These are phyloP conservation scores for Dromaius novaehollandiae DNA, from an alignment of 2,113 vertebrate species.

Conservation along the genomic window DNA sequence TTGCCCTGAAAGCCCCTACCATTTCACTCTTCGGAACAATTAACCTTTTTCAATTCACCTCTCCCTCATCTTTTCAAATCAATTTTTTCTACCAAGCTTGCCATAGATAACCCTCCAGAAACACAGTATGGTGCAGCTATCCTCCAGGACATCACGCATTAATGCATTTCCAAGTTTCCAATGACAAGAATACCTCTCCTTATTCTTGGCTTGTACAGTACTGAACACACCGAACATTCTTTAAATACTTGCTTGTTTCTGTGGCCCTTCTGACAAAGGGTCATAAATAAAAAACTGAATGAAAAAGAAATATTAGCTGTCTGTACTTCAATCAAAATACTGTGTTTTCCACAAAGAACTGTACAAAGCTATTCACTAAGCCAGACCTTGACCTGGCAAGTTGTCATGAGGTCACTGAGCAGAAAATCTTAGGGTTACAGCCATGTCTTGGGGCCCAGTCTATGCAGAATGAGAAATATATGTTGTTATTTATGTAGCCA, in stretches of 20 bases:
- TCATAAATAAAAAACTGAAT: neutral
- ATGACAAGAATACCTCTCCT: neutral
- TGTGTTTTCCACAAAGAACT: neutral
- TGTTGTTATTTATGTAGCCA: neutral
- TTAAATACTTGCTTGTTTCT: neutral
- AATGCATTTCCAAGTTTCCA: neutral
- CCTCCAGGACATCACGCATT: neutral
- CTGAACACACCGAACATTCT: neutral
- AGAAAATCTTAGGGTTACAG: neutral
- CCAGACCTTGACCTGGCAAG: neutral
- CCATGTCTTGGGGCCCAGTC: neutral
- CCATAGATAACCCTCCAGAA: neutral
- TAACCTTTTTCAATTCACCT: neutral
- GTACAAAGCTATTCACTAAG: neutral
- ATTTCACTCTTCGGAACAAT: neutral
- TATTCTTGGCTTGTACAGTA: neutral
- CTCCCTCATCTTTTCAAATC: neutral
- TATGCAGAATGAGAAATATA: rapidly evolving
- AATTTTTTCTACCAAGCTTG: neutral
- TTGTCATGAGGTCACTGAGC: neutral
- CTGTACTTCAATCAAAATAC: neutral
- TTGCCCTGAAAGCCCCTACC: neutral
- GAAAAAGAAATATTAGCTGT: neutral
- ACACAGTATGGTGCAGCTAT: neutral
- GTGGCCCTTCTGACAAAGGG: neutral